Percentiles rank a stretch among this genome's conserved stretches.
phyloP scores from a whole-genome alignment of 1,140 invertebrate genomes.

The Palaemon carinicauda region DNA sequence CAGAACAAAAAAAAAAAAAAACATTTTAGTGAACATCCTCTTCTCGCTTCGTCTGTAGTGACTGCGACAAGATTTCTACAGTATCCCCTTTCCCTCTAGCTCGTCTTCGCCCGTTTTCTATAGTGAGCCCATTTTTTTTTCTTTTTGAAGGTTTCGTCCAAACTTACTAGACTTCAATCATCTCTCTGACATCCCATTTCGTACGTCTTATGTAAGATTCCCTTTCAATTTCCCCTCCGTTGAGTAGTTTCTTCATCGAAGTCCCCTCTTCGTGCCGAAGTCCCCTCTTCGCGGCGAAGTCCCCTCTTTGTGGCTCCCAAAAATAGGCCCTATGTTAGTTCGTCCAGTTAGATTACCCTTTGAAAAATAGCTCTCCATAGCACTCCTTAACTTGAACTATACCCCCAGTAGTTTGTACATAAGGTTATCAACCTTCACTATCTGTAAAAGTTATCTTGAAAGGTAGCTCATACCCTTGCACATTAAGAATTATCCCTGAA shows the following conservation, averaged over 20 bases:
- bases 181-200: neutral
- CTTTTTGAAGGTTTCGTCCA: neutral
- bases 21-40: too few species aligned
- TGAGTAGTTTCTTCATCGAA: neutral
- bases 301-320: too few species aligned
- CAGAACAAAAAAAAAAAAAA: too few species aligned
- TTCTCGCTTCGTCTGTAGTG: too few species aligned
- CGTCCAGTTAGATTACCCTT: neutral
- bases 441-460: too few species aligned
- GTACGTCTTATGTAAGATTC: neutral
- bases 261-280: neutral
- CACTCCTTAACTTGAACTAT: too few species aligned
- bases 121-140: conserved; percentile 18
- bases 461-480: too few species aligned
- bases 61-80: neutral
- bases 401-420: too few species aligned
- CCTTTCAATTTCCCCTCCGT: neutral
- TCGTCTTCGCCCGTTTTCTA: conserved; percentile 11
- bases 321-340: too few species aligned
- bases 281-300: neutral
- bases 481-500: too few species aligned
- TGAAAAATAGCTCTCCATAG: too few species aligned
- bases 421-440: too few species aligned
- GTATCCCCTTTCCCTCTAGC: neutral
- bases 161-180: neutral